Percentiles rank a stretch among this genome's conserved stretches.
These are phyloP conservation scores for Callithrix jacchus DNA, from an alignment of 2,113 vertebrate genomes.

Conservation along the genomic window DNA sequence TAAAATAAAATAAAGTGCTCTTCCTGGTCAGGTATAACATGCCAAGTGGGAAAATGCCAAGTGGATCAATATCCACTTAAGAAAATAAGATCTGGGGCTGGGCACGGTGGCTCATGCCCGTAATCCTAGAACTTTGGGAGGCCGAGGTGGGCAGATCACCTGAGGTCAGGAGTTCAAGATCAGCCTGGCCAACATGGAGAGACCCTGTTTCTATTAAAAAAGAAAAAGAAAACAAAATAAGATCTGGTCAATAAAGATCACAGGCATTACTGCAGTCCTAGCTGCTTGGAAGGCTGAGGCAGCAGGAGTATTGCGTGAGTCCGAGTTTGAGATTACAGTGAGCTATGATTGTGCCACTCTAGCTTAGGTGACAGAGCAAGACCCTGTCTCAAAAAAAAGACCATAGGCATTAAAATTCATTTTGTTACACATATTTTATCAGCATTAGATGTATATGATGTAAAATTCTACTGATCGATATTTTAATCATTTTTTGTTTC, in stretches of 20 bases:
- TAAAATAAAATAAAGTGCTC: slow-evolving; percentile 4
- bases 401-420: not conserved
- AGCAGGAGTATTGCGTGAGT: too few relatives aligned
- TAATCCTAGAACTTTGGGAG: too few relatives aligned
- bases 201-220: too few relatives aligned
- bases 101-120: too few relatives aligned
- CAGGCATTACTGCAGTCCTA: not conserved
- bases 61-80: not conserved
- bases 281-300: not conserved
- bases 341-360: not conserved
- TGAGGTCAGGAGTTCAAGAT: too few relatives aligned
- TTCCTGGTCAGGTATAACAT: not conserved
- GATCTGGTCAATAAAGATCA: too few relatives aligned
- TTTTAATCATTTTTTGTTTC: slow-evolving; percentile 6
- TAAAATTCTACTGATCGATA: slow-evolving; percentile 21
- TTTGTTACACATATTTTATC: not conserved
- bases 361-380: not conserved
- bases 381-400: not conserved
- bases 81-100: not conserved
- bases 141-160: too few relatives aligned
- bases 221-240: not conserved
- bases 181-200: too few relatives aligned
- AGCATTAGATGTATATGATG: not conserved
- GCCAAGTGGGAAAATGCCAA: not conserved
- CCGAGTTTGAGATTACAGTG: not conserved